These are phyloP conservation scores for Gryllus longicercus DNA, from an alignment of 2,888 invertebrate genomes.

Conservation along the genomic window DNA sequence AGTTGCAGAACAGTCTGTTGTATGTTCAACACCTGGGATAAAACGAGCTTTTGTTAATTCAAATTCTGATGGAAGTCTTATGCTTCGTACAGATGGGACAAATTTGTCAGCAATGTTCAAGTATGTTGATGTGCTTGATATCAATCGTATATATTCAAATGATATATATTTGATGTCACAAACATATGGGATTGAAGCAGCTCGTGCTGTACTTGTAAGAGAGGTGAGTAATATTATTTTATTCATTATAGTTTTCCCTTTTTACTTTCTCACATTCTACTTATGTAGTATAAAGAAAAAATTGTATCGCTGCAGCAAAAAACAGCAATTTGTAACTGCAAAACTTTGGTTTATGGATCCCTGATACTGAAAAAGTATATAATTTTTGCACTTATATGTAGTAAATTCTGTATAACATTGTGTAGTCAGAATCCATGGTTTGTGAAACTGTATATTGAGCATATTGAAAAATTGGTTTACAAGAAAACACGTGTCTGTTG, in stretches of 20 bases:
- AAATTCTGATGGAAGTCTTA: conserved; percentile 53
- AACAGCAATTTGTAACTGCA: too few species aligned
- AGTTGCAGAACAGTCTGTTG: conserved; percentile 65
- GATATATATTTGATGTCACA: conserved; percentile 88
- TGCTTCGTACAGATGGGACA: conserved; percentile 91
- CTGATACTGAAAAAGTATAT: too few species aligned
- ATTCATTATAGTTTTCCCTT: background rate
- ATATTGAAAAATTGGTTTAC: too few species aligned
- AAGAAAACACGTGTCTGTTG: too few species aligned
- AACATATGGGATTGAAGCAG: conserved; percentile 96
- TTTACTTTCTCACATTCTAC: too few species aligned
- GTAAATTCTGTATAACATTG: too few species aligned
- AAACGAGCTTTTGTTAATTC: conserved; percentile 78
- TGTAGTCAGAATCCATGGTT: too few species aligned
- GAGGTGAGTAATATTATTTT: conserved; percentile 41
- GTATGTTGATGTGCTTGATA: conserved; percentile 70
- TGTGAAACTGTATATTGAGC: too few species aligned
- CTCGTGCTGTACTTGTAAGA: conserved; percentile 81
- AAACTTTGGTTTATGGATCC: too few species aligned
- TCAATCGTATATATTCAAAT: conserved; percentile 84
- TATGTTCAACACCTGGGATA: conserved; percentile 77
- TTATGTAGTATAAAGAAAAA: too few species aligned
- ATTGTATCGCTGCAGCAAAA: background rate
- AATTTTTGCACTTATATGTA: too few species aligned
- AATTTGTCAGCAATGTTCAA: conserved; percentile 79